These are phyloP conservation scores for Orthonevra nobilis DNA, from an alignment of 2,888 invertebrate genomes.

Conservation along the genomic window DNA sequence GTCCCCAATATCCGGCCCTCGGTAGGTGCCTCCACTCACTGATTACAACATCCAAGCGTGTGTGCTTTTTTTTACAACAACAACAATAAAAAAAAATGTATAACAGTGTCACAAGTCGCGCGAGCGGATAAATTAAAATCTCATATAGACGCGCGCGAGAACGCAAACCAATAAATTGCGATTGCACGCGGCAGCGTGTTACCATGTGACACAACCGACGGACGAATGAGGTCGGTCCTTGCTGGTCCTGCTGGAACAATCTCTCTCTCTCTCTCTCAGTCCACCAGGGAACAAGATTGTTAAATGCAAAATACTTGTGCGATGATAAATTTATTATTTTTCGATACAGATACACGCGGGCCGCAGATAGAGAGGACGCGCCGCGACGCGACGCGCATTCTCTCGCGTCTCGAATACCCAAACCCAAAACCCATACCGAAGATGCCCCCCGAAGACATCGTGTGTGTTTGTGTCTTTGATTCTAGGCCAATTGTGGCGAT, in stretches of 20 bases:
- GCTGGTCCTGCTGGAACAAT: conserved; percentile 5
- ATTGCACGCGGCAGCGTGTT: conserved; percentile 69
- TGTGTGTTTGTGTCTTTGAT: conserved; percentile 36
- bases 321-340: conserved; percentile 72
- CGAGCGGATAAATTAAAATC: conserved; percentile 69
- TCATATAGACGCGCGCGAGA: conserved; percentile 66
- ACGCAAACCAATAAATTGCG: conserved; percentile 67
- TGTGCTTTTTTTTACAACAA: conserved; percentile 9
- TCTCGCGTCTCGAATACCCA: conserved; percentile 6
- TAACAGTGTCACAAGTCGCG: conserved; percentile 63
- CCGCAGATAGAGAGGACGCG: conserved; percentile 33
- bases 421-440: no score
- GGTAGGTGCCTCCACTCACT: conserved; percentile 49
- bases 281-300: conserved; percentile 65
- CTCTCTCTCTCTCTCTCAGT: conserved; percentile 10
- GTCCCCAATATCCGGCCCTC: conserved; percentile 77
- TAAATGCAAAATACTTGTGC: conserved; percentile 71
- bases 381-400: conserved; percentile 24
- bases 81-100: conserved; percentile 3
- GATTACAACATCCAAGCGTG: conserved; percentile 66
- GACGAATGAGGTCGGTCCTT: conserved; percentile 34
- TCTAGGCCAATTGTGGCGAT: conserved; percentile 64
- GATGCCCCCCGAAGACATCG: conserved; percentile 37
- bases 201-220: conserved; percentile 61
- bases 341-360: conserved; percentile 66